A percentile compares a stretch with the other conserved stretches of the same genome.
These are phyloP conservation scores for Otolemur garnettii DNA, from an alignment of 2,113 vertebrate genomes.

Conservation along the genomic window DNA sequence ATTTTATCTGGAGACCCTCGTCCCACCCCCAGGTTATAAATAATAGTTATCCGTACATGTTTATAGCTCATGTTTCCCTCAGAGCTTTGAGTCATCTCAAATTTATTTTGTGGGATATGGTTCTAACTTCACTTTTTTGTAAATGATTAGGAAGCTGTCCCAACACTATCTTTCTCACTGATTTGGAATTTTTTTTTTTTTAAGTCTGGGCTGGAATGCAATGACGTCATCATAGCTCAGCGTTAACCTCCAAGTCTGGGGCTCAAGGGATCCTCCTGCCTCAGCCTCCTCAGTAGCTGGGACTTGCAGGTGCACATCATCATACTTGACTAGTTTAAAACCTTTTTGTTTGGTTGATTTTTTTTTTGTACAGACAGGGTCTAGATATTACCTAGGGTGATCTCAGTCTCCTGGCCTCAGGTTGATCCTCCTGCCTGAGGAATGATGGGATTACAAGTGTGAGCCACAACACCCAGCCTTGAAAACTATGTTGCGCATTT, in stretches of 20 bases:
- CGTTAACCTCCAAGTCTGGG: no score
- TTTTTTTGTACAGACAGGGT: no score
- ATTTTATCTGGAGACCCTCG: not conserved
- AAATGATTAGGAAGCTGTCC: conserved; percentile 4
- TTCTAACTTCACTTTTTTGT: conserved; percentile 1
- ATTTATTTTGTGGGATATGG: not conserved
- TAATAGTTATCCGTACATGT: not conserved
- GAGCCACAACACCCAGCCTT: not conserved
- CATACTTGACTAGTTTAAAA: no score
- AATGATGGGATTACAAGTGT: no score
- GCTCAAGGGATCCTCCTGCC: no score
- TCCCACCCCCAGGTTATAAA: not conserved
- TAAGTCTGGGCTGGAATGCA: not conserved
- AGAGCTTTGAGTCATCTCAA: not conserved
- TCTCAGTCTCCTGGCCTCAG: no score
- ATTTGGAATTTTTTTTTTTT: not conserved
- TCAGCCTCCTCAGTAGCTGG: no score
- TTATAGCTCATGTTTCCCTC: not conserved
- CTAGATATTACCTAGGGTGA: no score
- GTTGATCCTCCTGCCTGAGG: no score
- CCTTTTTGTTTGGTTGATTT: no score
- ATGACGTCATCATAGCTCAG: no score
- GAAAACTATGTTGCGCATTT: not conserved
- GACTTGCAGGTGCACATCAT: no score
- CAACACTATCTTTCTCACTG: not conserved